phyloP scores from a whole-genome alignment of 2,113 vertebrate genomes.

The Corydoras maculifer region DNA sequence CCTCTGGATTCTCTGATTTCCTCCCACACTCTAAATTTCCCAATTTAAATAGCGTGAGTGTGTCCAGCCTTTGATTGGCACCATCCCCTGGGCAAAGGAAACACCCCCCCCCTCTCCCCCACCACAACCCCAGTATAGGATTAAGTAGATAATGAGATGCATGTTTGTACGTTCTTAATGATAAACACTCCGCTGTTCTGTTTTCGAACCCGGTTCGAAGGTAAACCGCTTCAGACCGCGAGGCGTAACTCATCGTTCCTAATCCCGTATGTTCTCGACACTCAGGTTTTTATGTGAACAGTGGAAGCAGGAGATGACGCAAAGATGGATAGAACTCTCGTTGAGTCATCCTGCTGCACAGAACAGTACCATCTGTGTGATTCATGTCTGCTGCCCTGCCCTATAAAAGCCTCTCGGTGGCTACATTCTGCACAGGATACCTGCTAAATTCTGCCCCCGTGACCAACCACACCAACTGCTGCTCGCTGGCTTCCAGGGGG shows the following conservation, averaged over 20 bases:
- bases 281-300: slow-evolving; percentile 5
- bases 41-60: too few species aligned
- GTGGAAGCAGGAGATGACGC: slow-evolving; percentile 48
- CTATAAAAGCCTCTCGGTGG: slow-evolving; percentile 16
- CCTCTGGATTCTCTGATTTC: too few species aligned
- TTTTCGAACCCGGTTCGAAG: background rate
- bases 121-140: too few species aligned
- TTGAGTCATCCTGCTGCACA: slow-evolving; percentile 64
- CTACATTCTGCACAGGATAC: slow-evolving; percentile 12
- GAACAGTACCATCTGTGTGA: slow-evolving; percentile 63
- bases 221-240: background rate
- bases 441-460: slow-evolving; percentile 32
- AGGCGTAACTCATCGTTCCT: background rate
- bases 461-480: slow-evolving; percentile 48
- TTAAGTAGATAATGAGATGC: too few species aligned
- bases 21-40: too few species aligned
- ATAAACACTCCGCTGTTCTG: too few species aligned
- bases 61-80: too few species aligned
- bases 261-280: background rate
- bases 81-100: too few species aligned
- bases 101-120: too few species aligned
- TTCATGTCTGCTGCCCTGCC: slow-evolving; percentile 54
- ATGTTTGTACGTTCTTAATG: too few species aligned
- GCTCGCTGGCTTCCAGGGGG: slow-evolving; percentile 49
- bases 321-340: slow-evolving; percentile 60